Evolutionary conservation across 2,888 invertebrate species (phyloP), one percentile per base, ranked within the genome.

Genomic region (Gryllus longicercus): DNA sequence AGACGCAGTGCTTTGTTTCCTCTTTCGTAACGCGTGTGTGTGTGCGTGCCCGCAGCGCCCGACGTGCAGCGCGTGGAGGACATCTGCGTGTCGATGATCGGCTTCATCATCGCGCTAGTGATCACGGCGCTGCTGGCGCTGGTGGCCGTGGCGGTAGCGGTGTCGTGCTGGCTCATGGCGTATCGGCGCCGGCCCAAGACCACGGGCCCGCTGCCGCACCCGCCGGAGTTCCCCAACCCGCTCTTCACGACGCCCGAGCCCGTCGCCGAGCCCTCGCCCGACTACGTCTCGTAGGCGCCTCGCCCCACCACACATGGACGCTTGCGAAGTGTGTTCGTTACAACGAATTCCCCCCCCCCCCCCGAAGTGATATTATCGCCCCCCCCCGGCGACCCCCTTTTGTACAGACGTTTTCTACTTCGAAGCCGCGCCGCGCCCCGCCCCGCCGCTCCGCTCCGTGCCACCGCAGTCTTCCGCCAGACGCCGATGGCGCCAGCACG

Each of bases 121-220:
- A 94, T 97, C 86, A 97, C 97, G 83, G 96, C 96, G 78, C 90
- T 97, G 82, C 88, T 97, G 85, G 96, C 97, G 81, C 90, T 97
- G 83, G 96, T 97, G 81, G 96, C 97, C 81, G 96, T 97, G 81
- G 97, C 97, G 50, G 95, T 97, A 79, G 96, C 96, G 81, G 96
- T 97, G 81, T 96, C 96, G 82, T 97, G 97, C 88, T 97, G 97
- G 97, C 90, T 97, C 83, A 95, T 97, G 92, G 97, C 97, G 84
- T 96, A 96, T 89, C 89, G 96, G 84, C 92, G 96, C 84, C 92
- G 95, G 86, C 95, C 96, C 79, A 95, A 95, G 85, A 92, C 94
- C 79, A 92, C 95, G 83, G 96, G 96, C 75, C 97, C 97, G 77
- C 90, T 97, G 85, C 96, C 97, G 83, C 97, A 97, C 90, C 97